Conservation (phyloP, 2,888 invertebrate genomes). For the Platynereis dumerilii region DNA sequence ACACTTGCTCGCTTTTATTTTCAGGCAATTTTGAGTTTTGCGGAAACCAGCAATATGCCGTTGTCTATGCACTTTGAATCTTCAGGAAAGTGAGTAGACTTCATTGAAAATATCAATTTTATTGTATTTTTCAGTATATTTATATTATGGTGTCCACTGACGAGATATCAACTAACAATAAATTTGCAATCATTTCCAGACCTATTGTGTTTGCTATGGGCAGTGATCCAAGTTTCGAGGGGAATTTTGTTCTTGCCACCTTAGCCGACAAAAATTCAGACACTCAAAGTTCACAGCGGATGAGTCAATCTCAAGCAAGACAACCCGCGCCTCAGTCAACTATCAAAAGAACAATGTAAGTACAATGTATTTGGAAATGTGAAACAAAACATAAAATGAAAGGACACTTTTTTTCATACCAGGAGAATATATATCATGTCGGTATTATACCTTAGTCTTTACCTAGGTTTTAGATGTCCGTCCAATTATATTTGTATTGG, state of each 20-base stretch:
- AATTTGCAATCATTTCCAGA: no score
- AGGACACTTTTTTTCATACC: no score
- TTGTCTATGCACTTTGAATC: conserved; percentile 77
- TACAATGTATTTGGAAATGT: background rate
- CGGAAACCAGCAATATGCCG: conserved; percentile 76
- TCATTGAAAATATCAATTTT: background rate
- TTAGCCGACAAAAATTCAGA: conserved; percentile 67
- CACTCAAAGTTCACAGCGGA: conserved; percentile 6
- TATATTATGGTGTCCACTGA: no score
- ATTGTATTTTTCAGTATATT: no score
- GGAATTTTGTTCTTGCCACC: conserved; percentile 81
- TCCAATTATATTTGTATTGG: no score
- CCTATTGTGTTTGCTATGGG: conserved; percentile 80
- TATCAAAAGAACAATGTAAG: background rate
- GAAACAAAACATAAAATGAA: no score
- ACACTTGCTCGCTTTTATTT: no score
- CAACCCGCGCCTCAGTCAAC: conserved; percentile 10
- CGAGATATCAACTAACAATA: no score
- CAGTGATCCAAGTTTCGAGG: conserved; percentile 77
- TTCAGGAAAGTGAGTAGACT: conserved; percentile 72
- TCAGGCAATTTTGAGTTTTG: conserved; percentile 75
- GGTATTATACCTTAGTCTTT: no score
- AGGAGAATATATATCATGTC: no score
- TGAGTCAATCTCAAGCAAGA: background rate
- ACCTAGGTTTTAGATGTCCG: no score